Percentiles rank a stretch among this genome's conserved stretches.
Evolutionary conservation across 2,113 vertebrate species (phyloP).

Genomic region (Aspiorhynchus laticeps): DNA sequence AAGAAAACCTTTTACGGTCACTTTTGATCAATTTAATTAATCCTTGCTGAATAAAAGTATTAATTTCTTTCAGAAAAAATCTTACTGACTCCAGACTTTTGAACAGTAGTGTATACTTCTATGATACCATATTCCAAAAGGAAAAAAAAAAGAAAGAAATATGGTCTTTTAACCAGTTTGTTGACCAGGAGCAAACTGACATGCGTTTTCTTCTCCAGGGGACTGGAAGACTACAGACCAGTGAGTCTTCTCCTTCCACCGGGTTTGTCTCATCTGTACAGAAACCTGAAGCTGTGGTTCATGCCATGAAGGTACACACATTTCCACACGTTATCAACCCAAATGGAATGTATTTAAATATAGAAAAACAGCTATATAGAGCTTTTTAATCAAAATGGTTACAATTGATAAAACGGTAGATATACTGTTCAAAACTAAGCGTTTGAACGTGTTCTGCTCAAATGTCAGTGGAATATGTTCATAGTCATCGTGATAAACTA

Average conservation of each 20-base stretch:
- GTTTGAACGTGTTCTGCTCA: too few relatives aligned
- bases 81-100: not conserved
- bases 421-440: too few relatives aligned
- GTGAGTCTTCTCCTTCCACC: constrained; percentile 82
- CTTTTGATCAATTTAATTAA: not conserved
- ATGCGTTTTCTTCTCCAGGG: constrained; percentile 72
- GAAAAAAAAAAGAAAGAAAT: too few relatives aligned
- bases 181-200: not conserved
- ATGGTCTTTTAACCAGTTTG: not conserved
- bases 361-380: too few relatives aligned
- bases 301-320: constrained; percentile 30
- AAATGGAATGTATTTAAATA: too few relatives aligned
- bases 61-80: not conserved
- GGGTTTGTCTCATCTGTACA: constrained; percentile 85
- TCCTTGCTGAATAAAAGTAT: not conserved
- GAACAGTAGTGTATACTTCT: not conserved
- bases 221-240: constrained; percentile 77
- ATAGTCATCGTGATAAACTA: too few relatives aligned
- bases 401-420: too few relatives aligned
- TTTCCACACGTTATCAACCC: constrained; percentile 48
- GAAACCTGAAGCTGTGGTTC: constrained; percentile 92
- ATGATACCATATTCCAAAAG: not conserved
- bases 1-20: not conserved
- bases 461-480: too few relatives aligned
- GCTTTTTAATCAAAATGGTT: too few relatives aligned